phyloP scores from a whole-genome alignment of 2,113 vertebrate genomes.

The Thymallus thymallus region DNA sequence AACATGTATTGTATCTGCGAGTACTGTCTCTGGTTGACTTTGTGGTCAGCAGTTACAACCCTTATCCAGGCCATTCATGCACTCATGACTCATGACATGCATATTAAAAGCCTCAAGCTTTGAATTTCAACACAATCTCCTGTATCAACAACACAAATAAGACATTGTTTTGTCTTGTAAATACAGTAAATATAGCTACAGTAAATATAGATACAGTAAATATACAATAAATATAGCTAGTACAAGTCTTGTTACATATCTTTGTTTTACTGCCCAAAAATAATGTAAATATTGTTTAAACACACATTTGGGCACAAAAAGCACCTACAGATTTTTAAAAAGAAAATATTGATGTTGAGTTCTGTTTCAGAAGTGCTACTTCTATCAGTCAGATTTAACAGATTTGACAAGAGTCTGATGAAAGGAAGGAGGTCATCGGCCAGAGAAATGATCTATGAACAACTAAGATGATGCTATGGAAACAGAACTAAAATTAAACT shows the following conservation, averaged over 20 bases:
- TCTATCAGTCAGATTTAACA: no score
- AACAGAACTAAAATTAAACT: no score
- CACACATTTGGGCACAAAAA: constrained; percentile 48
- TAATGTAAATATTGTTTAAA: constrained; percentile 18
- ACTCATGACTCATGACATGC: constrained; percentile 65
- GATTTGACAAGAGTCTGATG: constrained; percentile 77
- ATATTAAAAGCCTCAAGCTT: constrained; percentile 52
- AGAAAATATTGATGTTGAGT: constrained; percentile 67
- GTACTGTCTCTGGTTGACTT: constrained; percentile 15
- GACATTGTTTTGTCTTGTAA: constrained; percentile 46
- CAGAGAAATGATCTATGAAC: constrained; percentile 56
- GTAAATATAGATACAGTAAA: constrained; percentile 61
- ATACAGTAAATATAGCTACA: constrained; percentile 61
- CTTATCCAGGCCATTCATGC: constrained; percentile 59
- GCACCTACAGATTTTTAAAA: constrained; percentile 72
- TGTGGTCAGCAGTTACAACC: constrained; percentile 44
- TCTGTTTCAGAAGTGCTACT: constrained; percentile 72
- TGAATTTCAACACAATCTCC: constrained; percentile 23
- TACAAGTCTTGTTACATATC: no score
- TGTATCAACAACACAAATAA: constrained; percentile 35
- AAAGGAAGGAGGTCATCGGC: constrained; percentile 53
- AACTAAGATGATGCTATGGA: no score
- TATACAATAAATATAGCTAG: constrained; percentile 61
- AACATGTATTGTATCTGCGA: no score
- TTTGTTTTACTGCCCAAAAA: constrained; percentile 50